Percentiles rank a stretch among this genome's conserved stretches.
Conservation (phyloP, 2,797 vertebrate genomes). For the Salarias fasciatus region DNA sequence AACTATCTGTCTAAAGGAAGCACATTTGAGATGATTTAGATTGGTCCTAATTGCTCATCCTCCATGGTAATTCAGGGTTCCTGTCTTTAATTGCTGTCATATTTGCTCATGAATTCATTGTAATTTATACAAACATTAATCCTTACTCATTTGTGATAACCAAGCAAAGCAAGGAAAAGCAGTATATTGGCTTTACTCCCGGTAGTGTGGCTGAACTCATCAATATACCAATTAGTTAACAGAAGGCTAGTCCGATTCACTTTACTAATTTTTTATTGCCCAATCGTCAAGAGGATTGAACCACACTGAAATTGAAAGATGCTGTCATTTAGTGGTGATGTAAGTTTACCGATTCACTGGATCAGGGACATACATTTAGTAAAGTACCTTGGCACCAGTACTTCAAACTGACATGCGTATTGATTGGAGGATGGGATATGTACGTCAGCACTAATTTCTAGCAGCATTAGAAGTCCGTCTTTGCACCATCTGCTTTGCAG, state of each 20-base stretch:
- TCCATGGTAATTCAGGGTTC: neutral
- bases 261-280: conserved; percentile 31
- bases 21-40: conserved; percentile 3
- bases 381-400: conserved; percentile 26
- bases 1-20: neutral
- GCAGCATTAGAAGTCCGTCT: conserved; percentile 36
- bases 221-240: conserved; percentile 60
- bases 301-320: conserved; percentile 16
- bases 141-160: conserved; percentile 19
- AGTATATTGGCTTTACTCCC: conserved; percentile 43
- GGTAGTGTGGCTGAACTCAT: conserved; percentile 36
- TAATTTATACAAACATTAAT: conserved; percentile 16
- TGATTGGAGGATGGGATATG: conserved; percentile 50
- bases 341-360: conserved; percentile 33
- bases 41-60: conserved; percentile 2
- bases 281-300: conserved; percentile 29
- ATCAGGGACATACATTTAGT: conserved; percentile 29
- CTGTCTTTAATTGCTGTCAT: conserved; percentile 3
- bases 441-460: conserved; percentile 68
- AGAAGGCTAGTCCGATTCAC: conserved; percentile 42
- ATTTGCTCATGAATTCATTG: neutral
- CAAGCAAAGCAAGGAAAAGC: conserved; percentile 50
- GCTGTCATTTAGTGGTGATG: conserved; percentile 27
- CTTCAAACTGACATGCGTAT: conserved; percentile 52
- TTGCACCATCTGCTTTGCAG: conserved; percentile 41